Base-by-base conservation (phyloP, 2,113 vertebrate species). In the Rhodinocichla rosea region DNA sequence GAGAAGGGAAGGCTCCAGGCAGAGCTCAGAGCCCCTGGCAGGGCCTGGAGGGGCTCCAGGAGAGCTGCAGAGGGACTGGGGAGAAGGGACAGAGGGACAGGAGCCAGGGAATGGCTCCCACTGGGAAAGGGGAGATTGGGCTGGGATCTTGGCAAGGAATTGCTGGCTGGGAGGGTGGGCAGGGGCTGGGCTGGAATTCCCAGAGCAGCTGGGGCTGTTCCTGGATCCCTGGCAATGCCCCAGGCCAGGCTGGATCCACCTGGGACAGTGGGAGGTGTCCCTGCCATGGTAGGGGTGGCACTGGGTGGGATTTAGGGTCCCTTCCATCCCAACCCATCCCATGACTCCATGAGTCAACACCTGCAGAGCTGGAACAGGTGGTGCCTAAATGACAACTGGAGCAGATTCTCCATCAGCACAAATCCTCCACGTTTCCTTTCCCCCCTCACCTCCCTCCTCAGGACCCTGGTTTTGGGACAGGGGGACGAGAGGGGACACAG, bases 321-420 rank as follows among this genome's bases (percentile, higher is more conserved):
- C 7, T 65, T 24, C 52, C 57, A 13, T 7, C 35, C 67, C 76
- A 42, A 23, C 7, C 26, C 68, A 20, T 67, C 20, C 68, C 23
- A 11, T 3, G 44, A 16, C 2, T 32, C 67, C n/a, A 33, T 14
- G 37, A 33, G 19, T 1, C 13, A 12, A 22, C 0, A 24, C 10
- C 77, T 15, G 3, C 8, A 1, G 45, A 70, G 81, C 50, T 47
- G 52, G 60, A 49, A 20, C 40, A 77, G 45, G 18, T 1, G 6
- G 49, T 6, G 22, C 50, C 20, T 0, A n/a, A 45, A 19, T 16
- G 23, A 22, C 24, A 59, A 6, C 12, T 16, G 73, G 42, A 70
- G 20, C 20, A 7, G 32, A 21, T 83, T 37, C 45, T 94, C 22
- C 82, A 47, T 15, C 64, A 55, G 6, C 17, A n/a, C 1, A 11